phyloP scores from a whole-genome alignment of 2,888 invertebrate species.

The Meandrusa payeni region DNA sequence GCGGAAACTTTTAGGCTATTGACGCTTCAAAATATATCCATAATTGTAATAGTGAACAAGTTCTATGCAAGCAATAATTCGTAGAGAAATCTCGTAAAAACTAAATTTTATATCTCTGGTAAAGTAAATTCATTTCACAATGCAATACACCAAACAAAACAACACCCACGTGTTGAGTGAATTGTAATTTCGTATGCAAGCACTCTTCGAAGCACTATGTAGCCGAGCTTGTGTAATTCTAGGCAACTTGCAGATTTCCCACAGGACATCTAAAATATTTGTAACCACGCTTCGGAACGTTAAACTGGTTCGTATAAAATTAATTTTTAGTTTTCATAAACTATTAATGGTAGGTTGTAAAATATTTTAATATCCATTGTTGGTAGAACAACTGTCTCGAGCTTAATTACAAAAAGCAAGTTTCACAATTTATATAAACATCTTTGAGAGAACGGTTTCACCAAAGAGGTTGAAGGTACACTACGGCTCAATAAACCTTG shows the following conservation, averaged over 20 bases:
- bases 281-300: constrained; percentile 20
- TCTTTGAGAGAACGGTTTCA: too few species aligned
- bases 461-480: too few species aligned
- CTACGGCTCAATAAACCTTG: too few species aligned
- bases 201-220: constrained; percentile 18
- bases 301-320: constrained; percentile 19
- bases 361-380: not conserved
- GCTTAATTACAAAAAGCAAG: too few species aligned
- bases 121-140: constrained; percentile 7
- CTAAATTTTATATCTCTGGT: too few species aligned
- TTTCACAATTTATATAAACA: too few species aligned
- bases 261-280: constrained; percentile 24
- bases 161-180: constrained; percentile 15
- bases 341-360: not conserved
- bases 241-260: constrained; percentile 25
- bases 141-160: not conserved
- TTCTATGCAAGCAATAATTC: too few species aligned
- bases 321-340: constrained; percentile 15
- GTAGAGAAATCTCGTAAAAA: too few species aligned
- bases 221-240: constrained; percentile 25
- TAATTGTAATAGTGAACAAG: too few species aligned
- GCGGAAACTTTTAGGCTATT: too few species aligned
- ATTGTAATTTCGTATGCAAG: constrained; percentile 24
- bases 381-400: not conserved
- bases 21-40: too few species aligned